A percentile compares a stretch with the other conserved stretches of the same genome.
phyloP scores from a whole-genome alignment of 2,113 vertebrate genomes.

The Abramis brama region DNA sequence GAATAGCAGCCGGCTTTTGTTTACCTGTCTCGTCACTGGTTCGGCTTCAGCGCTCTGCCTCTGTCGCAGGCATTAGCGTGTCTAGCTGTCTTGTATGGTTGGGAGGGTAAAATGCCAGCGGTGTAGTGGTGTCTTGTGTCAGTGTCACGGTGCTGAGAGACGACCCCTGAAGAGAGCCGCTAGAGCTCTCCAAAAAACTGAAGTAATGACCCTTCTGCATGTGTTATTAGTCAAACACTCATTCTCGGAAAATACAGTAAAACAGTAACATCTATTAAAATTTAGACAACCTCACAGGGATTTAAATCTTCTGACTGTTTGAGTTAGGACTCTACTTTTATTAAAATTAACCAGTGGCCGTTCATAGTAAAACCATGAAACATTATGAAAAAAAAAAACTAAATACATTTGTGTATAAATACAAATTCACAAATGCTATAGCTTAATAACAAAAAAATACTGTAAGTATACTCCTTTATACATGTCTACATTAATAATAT shows the following conservation, averaged over 20 bases:
- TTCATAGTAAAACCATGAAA: too few species aligned
- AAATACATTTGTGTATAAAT: too few species aligned
- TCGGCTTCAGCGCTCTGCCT: not conserved
- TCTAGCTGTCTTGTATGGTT: not conserved
- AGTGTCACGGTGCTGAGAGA: not conserved
- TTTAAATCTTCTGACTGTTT: too few species aligned
- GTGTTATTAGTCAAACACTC: not conserved
- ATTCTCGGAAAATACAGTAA: not conserved
- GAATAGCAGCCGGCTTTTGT: conserved; percentile 4
- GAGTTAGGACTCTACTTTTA: too few species aligned
- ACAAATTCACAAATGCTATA: too few species aligned
- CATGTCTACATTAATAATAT: too few species aligned
- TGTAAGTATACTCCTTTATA: too few species aligned
- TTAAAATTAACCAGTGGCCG: too few species aligned
- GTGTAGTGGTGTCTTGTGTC: conserved; percentile 42
- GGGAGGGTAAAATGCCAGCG: conserved; percentile 28
- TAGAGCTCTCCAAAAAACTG: not conserved
- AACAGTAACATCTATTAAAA: too few species aligned
- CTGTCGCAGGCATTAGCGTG: not conserved
- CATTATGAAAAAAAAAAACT: too few species aligned
- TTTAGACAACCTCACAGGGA: too few species aligned
- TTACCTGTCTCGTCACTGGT: conserved; percentile 38
- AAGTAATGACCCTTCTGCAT: not conserved
- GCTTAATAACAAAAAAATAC: too few species aligned
- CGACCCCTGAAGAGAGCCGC: not conserved